phyloP scores from a whole-genome alignment of 1,140 invertebrate species.

The Octopus sinensis region DNA sequence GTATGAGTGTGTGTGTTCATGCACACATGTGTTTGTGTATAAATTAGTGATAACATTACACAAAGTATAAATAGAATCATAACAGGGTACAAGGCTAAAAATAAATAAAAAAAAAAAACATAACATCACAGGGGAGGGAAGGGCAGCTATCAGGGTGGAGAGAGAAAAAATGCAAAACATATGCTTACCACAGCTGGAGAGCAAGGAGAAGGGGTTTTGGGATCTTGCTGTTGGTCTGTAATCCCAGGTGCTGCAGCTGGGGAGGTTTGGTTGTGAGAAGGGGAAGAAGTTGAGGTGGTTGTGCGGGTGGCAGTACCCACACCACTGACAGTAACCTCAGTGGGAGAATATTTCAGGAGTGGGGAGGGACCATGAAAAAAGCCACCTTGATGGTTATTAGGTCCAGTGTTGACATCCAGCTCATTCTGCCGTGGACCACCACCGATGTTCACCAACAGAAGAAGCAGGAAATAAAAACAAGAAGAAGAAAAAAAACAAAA shows the following conservation, averaged over 20 bases:
- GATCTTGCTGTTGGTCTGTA: background rate
- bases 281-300: background rate
- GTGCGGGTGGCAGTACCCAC: slow-evolving; percentile 7
- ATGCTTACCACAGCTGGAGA: background rate
- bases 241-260: background rate
- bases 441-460: background rate
- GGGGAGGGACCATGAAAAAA: slow-evolving; percentile 2
- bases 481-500: background rate
- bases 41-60: no score
- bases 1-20: no score
- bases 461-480: background rate
- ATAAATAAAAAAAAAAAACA: no score
- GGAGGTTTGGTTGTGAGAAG: background rate
- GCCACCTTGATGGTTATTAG: background rate
- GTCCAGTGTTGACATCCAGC: background rate
- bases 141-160: no score
- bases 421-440: slow-evolving; percentile 4
- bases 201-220: background rate
- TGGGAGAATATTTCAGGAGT: slow-evolving; percentile 3
- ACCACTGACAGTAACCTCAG: background rate
- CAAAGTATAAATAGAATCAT: no score
- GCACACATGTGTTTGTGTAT: no score
- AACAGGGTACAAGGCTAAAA: no score
- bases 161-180: background rate
- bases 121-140: no score